Conservation (phyloP, 2,797 vertebrate species). For the Melanotaenia parkinsoni region DNA sequence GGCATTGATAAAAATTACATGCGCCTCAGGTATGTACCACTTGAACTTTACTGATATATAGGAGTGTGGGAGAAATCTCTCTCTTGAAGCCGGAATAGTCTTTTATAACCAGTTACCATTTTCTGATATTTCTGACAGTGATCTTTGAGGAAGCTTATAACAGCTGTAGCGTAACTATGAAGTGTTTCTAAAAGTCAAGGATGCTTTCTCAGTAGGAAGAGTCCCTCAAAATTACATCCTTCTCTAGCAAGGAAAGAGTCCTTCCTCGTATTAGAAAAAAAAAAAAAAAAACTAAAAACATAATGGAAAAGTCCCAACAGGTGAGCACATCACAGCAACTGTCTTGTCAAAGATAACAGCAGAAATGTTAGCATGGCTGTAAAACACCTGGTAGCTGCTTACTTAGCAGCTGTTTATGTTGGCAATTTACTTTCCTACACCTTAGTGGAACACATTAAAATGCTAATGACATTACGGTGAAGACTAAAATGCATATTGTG, state of each 20-base stretch:
- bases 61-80: not conserved
- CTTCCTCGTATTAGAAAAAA: not conserved
- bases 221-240: not conserved
- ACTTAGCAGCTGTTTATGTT: not conserved
- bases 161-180: not conserved
- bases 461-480: not conserved
- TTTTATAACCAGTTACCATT: not conserved
- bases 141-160: not conserved
- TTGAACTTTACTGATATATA: not conserved
- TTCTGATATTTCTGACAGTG: not conserved
- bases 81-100: not conserved
- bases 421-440: not conserved
- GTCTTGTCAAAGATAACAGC: not conserved
- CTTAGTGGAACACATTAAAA: not conserved
- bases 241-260: not conserved
- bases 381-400: not conserved
- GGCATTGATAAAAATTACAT: not conserved
- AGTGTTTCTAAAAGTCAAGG: slow-evolving; percentile 2
- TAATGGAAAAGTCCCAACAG: not conserved
- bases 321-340: not conserved
- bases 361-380: not conserved
- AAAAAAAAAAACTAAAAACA: not conserved
- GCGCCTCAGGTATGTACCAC: not conserved
- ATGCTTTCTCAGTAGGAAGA: not conserved
- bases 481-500: not conserved